phyloP scores from a whole-genome alignment of 1,140 invertebrate species.

The Ganaspis sp. region DNA sequence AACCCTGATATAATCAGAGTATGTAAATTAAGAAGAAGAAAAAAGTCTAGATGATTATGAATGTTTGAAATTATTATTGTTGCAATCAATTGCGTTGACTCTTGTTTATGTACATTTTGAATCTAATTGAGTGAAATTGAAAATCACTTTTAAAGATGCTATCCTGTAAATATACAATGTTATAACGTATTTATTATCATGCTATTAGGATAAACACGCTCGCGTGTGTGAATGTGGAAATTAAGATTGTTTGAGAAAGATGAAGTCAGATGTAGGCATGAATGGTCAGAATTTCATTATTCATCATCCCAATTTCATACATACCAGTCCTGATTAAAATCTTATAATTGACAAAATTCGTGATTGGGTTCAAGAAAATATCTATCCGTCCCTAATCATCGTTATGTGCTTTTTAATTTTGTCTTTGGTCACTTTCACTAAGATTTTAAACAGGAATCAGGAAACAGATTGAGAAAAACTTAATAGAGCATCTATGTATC shows the following conservation, averaged over 20 bases:
- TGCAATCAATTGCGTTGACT: conserved; percentile 30
- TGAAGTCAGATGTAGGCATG: neutral
- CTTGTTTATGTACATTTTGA: conserved; percentile 19
- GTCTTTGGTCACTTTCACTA: neutral
- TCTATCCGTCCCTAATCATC: conserved; percentile 19
- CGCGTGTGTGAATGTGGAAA: conserved; percentile 9
- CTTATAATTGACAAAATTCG: neutral
- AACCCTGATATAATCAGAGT: conserved; percentile 67
- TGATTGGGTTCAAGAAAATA: conserved; percentile 19
- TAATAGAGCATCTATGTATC: conserved; percentile 30
- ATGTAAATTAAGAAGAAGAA: conserved; percentile 23
- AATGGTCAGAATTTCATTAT: neutral
- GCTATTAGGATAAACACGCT: conserved; percentile 15
- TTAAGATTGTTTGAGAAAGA: neutral
- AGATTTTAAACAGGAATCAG: conserved; percentile 23
- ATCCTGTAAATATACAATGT: conserved; percentile 26
- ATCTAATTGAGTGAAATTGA: neutral
- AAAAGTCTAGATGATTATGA: conserved; percentile 20
- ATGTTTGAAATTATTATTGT: conserved; percentile 31
- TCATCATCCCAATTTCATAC: neutral
- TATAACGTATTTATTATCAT: conserved; percentile 29
- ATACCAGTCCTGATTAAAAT: conserved; percentile 18
- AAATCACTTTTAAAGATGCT: conserved; percentile 17
- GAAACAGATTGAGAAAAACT: conserved; percentile 15
- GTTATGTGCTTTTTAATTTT: neutral